These are phyloP conservation scores for Meleagris gallopavo DNA, from an alignment of 2,113 vertebrate genomes.

Conservation along the genomic window DNA sequence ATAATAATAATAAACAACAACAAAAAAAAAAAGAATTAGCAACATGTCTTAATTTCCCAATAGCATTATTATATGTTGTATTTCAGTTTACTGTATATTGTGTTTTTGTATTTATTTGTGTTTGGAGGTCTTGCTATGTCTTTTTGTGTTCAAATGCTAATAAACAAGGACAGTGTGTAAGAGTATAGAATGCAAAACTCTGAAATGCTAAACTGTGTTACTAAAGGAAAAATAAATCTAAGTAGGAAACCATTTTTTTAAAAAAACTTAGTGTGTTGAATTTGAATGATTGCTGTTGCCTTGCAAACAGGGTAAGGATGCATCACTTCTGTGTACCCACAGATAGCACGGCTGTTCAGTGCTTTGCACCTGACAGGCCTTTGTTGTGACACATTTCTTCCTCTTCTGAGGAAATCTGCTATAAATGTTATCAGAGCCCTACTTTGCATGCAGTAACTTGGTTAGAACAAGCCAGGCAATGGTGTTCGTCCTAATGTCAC, in stretches of 20 bases:
- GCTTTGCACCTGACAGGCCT: not conserved
- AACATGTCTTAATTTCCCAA: conserved; percentile 76
- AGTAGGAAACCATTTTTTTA: conserved; percentile 71
- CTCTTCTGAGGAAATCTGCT: not conserved
- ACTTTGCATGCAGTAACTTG: not conserved
- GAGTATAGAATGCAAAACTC: conserved; percentile 81
- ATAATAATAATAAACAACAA: not conserved
- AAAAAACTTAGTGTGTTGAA: conserved; percentile 24
- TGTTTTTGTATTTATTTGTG: conserved; percentile 87
- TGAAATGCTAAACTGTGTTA: conserved; percentile 81
- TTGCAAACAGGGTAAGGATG: not conserved
- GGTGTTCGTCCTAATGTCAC: not conserved
- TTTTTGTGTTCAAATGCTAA: conserved; percentile 84
- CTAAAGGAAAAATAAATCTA: conserved; percentile 83
- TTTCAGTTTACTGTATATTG: conserved; percentile 78
- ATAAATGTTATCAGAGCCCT: not conserved
- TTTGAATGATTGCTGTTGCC: conserved; percentile 38
- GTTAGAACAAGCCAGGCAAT: not conserved
- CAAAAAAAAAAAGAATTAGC: conserved; percentile 37
- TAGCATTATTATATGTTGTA: conserved; percentile 80
- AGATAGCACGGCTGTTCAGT: not conserved
- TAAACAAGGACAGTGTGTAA: conserved; percentile 79
- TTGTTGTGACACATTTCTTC: not conserved
- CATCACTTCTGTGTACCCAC: not conserved
- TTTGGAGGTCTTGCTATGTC: conserved; percentile 84